Evolutionary conservation across 2,888 invertebrate genomes (phyloP).

Genomic region (Boloria euphrosyne): DNA sequence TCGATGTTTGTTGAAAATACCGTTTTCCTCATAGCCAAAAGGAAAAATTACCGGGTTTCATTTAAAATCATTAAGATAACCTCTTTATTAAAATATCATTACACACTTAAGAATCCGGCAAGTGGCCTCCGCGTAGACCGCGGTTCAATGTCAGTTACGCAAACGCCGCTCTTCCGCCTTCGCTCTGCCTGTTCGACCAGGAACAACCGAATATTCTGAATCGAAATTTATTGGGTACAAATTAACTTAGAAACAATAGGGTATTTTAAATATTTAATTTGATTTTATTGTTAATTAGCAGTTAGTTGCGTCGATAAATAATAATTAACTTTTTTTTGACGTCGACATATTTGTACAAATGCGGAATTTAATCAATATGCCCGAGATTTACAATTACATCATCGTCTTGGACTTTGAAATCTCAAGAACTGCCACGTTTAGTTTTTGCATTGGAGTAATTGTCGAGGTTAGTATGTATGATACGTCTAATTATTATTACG

Average conservation of each 20-base stretch:
- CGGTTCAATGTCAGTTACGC: conserved; percentile 81
- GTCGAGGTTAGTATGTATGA: neutral
- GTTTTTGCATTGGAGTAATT: conserved; percentile 21
- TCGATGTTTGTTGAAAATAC: conserved; percentile 24
- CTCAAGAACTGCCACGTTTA: neutral
- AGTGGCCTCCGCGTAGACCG: conserved; percentile 71
- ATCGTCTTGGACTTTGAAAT: conserved; percentile 25
- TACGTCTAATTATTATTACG: conserved; percentile 20
- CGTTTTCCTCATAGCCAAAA: conserved; percentile 56
- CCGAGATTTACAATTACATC: conserved; percentile 24
- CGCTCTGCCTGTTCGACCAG: conserved; percentile 60
- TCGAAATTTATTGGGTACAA: conserved; percentile 49
- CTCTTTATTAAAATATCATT: conserved; percentile 57
- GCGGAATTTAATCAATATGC: conserved; percentile 20
- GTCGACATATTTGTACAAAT: neutral
- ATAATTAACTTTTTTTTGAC: no score
- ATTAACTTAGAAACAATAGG: neutral
- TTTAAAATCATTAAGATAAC: conserved; percentile 42
- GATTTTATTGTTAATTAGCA: no score
- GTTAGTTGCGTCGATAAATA: no score
- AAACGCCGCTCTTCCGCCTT: conserved; percentile 76
- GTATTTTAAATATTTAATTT: no score
- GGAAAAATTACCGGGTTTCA: conserved; percentile 39
- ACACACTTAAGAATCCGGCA: conserved; percentile 67
- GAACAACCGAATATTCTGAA: conserved; percentile 57